phyloP scores from a whole-genome alignment of 2,113 vertebrate species.

The Lepus timidus region DNA sequence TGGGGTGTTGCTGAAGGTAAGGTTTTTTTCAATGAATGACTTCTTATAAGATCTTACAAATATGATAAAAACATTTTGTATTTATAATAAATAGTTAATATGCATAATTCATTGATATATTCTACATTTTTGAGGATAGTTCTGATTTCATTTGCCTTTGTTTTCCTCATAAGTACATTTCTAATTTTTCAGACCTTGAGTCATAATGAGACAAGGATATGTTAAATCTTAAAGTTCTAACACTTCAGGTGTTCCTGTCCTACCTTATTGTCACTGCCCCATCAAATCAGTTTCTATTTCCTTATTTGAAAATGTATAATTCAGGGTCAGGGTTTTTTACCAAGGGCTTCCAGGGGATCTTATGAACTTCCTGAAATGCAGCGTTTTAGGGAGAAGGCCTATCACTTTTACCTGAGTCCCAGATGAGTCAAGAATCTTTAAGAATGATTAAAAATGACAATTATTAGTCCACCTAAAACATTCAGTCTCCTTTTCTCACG shows the following conservation, averaged over 20 bases:
- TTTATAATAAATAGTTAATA: background rate
- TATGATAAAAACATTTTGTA: background rate
- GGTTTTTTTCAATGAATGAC: conserved; percentile 65
- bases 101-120: background rate
- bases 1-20: conserved; percentile 99
- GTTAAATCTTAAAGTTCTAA: background rate
- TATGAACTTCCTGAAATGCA: conserved; percentile 41
- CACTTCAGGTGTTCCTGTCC: background rate
- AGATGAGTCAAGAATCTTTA: background rate
- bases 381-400: conserved; percentile 30
- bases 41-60: conserved; percentile 19
- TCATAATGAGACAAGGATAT: background rate
- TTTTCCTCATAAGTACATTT: conserved; percentile 23
- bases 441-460: background rate
- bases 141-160: background rate
- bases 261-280: background rate
- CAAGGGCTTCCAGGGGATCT: background rate
- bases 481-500: background rate
- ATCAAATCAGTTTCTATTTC: conserved; percentile 10
- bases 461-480: background rate
- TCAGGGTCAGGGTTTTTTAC: background rate
- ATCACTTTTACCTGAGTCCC: background rate
- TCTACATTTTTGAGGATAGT: conserved; percentile 22
- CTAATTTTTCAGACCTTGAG: background rate
- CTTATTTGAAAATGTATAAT: conserved; percentile 45